Percentiles rank a stretch among this genome's conserved stretches.
Conservation (phyloP, 2,797 vertebrate species). For the Diplodus puntazzo region DNA sequence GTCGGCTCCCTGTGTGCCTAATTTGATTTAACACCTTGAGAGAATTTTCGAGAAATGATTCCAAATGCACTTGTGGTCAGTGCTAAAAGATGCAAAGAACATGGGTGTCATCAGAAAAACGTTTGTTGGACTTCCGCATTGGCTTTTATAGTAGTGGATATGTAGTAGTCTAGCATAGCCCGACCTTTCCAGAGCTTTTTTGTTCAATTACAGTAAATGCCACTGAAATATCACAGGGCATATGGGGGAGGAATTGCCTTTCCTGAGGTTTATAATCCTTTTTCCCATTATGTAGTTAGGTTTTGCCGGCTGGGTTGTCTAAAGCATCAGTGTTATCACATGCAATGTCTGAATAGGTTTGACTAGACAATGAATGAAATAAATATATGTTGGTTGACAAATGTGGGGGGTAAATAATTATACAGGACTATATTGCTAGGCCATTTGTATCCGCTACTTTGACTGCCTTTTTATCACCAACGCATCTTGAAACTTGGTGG, state of each 20-base stretch:
- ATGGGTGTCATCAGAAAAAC: not conserved
- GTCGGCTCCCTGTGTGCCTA: not conserved
- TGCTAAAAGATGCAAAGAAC: not conserved
- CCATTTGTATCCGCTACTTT: not conserved
- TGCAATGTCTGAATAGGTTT: no score
- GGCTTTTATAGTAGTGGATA: not conserved
- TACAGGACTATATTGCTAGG: not conserved
- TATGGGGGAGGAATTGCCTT: not conserved
- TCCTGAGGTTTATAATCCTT: not conserved
- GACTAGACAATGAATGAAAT: not conserved
- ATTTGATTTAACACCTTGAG: constrained; percentile 3
- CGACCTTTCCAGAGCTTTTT: not conserved
- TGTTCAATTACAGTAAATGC: not conserved
- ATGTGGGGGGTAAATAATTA: not conserved
- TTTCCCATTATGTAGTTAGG: not conserved
- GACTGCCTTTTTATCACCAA: not conserved
- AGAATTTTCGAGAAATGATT: not conserved
- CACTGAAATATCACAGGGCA: not conserved
- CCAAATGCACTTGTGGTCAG: not conserved
- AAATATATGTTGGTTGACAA: not conserved
- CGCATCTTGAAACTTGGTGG: not conserved
- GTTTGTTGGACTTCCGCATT: not conserved
- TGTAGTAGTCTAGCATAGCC: no score
- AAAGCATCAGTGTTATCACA: no score
- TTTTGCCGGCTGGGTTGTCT: not conserved